A percentile compares a stretch with the other conserved stretches of the same genome.
phyloP scores from a whole-genome alignment of 2,888 invertebrate genomes.

The Epicampocera succincta region DNA sequence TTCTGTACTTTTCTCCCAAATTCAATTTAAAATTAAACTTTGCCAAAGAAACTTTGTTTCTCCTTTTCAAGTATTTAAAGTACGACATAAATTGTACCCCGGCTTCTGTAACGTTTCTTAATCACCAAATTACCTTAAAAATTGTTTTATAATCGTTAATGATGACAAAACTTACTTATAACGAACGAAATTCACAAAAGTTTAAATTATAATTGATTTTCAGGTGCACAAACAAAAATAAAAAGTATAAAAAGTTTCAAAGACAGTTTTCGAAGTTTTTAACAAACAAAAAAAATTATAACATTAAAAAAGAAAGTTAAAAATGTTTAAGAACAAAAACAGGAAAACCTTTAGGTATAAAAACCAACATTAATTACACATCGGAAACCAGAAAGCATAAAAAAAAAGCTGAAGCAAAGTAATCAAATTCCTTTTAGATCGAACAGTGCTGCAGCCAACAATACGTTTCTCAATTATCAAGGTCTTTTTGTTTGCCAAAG shows the following conservation, averaged over 20 bases:
- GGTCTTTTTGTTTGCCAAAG: slow-evolving; percentile 4
- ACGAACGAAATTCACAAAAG: slow-evolving; percentile 45
- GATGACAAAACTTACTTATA: slow-evolving; percentile 51
- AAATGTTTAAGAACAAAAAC: slow-evolving; percentile 12
- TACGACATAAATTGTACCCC: too few relatives aligned
- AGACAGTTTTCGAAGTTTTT: slow-evolving; percentile 2
- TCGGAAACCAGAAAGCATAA: slow-evolving; percentile 10
- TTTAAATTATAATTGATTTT: slow-evolving; percentile 11
- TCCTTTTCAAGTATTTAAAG: too few relatives aligned
- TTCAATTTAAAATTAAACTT: too few relatives aligned
- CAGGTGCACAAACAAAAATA: background rate
- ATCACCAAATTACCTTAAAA: background rate
- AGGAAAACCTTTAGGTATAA: slow-evolving; percentile 4
- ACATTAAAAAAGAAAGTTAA: background rate
- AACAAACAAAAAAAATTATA: background rate
- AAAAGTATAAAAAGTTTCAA: slow-evolving; percentile 25
- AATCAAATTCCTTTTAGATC: slow-evolving; percentile 38
- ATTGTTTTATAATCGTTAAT: slow-evolving; percentile 54
- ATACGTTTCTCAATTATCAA: slow-evolving; percentile 21
- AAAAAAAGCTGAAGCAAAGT: slow-evolving; percentile 28
- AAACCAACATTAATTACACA: slow-evolving; percentile 47
- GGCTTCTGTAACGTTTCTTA: too few relatives aligned
- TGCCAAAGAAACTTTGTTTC: background rate
- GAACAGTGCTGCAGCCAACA: slow-evolving; percentile 18
- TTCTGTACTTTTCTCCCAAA: too few relatives aligned